Evolutionary conservation across 2,797 vertebrate genomes (phyloP).

Genomic region (Moxostoma hubbsi): DNA sequence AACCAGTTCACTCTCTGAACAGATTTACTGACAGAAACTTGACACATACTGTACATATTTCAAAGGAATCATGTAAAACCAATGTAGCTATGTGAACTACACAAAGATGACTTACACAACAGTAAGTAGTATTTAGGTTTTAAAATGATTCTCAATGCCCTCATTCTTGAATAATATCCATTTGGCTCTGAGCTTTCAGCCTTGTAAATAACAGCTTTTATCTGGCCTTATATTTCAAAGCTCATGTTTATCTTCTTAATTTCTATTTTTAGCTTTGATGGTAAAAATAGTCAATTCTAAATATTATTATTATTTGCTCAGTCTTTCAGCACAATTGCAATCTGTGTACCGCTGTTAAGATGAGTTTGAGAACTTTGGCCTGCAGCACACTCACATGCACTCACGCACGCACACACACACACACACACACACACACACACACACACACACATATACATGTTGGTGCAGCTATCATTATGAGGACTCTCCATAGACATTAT

Average conservation of each 20-base stretch:
- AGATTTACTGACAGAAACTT: slow-evolving; percentile 39
- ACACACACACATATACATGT: no score
- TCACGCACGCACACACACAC: neutral
- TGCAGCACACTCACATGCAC: slow-evolving; percentile 12
- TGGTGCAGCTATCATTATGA: no score
- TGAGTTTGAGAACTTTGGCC: slow-evolving; percentile 44
- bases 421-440: no score
- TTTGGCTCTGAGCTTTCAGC: neutral
- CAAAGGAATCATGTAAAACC: slow-evolving; percentile 24
- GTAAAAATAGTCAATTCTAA: slow-evolving; percentile 19
- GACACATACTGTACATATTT: neutral
- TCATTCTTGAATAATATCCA: slow-evolving; percentile 5
- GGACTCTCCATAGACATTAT: no score
- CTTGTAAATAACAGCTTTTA: slow-evolving; percentile 13
- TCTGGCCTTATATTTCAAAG: slow-evolving; percentile 16
- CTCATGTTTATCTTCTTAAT: slow-evolving; percentile 19
- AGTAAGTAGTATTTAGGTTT: neutral
- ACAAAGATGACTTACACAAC: slow-evolving; percentile 4
- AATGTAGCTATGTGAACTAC: slow-evolving; percentile 6
- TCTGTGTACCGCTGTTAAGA: slow-evolving; percentile 48
- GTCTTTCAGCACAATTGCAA: slow-evolving; percentile 50
- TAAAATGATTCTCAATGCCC: slow-evolving; percentile 9
- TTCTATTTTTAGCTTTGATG: slow-evolving; percentile 43
- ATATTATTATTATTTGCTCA: slow-evolving; percentile 40
- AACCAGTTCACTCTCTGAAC: slow-evolving; percentile 27